These are phyloP conservation scores for Cyclura pinguis DNA, from an alignment of 2,797 vertebrate species.

Conservation along the genomic window DNA sequence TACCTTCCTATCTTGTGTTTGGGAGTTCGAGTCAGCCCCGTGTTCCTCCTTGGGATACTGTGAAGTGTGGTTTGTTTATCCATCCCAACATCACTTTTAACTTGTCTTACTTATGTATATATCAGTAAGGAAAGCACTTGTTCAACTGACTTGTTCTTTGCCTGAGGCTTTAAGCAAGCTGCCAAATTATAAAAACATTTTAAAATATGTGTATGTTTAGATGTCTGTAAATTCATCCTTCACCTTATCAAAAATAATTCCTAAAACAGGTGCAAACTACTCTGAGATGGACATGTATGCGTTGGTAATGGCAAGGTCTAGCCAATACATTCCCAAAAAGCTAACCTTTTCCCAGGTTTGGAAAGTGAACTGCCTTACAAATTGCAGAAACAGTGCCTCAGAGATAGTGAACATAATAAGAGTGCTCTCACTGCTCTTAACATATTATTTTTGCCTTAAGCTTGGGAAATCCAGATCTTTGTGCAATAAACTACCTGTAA, in stretches of 20 bases:
- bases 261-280: background rate
- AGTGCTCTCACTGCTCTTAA: no score
- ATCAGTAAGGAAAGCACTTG: background rate
- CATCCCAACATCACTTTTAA: no score
- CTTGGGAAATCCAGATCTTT: no score
- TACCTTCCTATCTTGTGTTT: no score
- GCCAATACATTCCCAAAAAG: background rate
- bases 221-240: no score
- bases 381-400: background rate
- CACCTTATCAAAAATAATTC: background rate
- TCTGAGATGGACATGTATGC: background rate
- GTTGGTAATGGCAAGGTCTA: background rate
- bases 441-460: no score
- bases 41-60: no score
- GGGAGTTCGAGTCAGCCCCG: no score
- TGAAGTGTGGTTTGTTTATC: no score
- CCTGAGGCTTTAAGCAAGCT: background rate
- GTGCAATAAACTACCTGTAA: no score
- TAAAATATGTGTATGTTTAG: background rate
- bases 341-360: background rate
- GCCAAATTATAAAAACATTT: background rate
- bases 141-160: no score
- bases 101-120: background rate
- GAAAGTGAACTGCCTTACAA: background rate
- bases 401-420: no score